phyloP scores from a whole-genome alignment of 2,797 vertebrate genomes.

The Phataginus tricuspis region DNA sequence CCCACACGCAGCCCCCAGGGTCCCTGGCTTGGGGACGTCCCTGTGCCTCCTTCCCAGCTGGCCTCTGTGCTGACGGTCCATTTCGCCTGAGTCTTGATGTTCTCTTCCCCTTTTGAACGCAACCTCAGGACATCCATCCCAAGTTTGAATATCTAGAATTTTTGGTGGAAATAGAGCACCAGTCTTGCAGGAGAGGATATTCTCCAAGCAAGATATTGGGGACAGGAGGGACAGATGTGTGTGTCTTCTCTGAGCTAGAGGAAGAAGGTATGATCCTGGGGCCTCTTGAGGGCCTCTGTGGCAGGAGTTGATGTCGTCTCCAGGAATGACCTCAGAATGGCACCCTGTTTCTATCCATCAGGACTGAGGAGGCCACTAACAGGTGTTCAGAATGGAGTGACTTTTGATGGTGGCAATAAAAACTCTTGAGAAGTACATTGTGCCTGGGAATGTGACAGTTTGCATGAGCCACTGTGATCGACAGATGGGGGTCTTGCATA shows the following conservation, averaged over 20 bases:
- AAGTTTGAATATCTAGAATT: background rate
- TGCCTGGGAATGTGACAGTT: background rate
- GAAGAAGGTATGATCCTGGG: background rate
- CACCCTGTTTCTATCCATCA: background rate
- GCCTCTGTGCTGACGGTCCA: background rate
- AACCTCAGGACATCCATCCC: background rate
- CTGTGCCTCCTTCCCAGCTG: background rate
- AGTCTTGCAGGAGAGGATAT: too few species aligned
- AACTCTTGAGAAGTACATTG: background rate
- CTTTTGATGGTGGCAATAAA: background rate
- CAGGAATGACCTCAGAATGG: background rate
- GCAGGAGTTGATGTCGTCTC: background rate
- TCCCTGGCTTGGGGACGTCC: background rate
- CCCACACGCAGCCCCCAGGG: background rate
- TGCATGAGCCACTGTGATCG: fast-evolving
- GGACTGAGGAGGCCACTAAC: background rate
- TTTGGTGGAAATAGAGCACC: background rate
- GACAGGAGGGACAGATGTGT: background rate
- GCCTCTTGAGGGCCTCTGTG: background rate
- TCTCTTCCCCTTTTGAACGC: background rate
- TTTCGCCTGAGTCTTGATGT: background rate
- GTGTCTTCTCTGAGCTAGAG: background rate
- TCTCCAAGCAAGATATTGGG: background rate
- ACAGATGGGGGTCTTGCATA: background rate
- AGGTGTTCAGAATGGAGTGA: background rate